Percentiles rank a stretch among this genome's conserved stretches.
phyloP scores from a whole-genome alignment of 2,888 invertebrate genomes.

The Chymomyza caudatula region DNA sequence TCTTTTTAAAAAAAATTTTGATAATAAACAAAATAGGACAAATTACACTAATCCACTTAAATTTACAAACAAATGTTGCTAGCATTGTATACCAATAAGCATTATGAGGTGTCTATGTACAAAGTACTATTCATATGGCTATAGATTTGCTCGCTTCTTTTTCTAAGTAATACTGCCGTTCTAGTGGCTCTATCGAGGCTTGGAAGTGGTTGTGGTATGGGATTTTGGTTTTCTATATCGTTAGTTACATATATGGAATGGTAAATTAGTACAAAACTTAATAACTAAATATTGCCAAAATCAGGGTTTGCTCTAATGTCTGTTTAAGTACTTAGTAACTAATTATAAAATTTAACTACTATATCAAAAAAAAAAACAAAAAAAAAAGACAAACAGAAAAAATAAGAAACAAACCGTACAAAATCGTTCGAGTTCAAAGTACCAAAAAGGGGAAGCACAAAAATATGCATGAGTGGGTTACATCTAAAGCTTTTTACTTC shows the following conservation, averaged over 20 bases:
- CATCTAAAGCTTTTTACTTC: constrained; percentile 72
- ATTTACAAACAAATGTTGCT: not conserved
- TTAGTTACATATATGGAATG: constrained; percentile 46
- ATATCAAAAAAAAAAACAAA: constrained; percentile 38
- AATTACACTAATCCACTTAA: constrained; percentile 29
- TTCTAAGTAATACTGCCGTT: constrained; percentile 70
- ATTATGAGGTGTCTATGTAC: not conserved
- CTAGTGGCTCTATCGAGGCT: constrained; percentile 14
- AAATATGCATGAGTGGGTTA: constrained; percentile 5
- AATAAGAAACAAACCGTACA: constrained; percentile 1
- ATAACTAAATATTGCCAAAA: constrained; percentile 37
- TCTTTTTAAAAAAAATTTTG: not conserved
- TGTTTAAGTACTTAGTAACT: constrained; percentile 64
- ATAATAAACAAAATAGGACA: not conserved
- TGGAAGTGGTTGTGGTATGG: not conserved
- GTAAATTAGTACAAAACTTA: constrained; percentile 45
- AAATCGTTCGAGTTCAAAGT: constrained; percentile 35
- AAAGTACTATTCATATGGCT: not conserved
- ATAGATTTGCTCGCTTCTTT: constrained; percentile 5
- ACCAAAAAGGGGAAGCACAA: constrained; percentile 5
- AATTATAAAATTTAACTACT: constrained; percentile 44
- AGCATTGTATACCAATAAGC: constrained; percentile 17
- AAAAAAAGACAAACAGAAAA: not conserved
- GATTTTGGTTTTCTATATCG: constrained; percentile 9
- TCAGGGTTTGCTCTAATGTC: constrained; percentile 9